Evolutionary conservation across 2,113 vertebrate species (phyloP), one percentile per base, ranked within the genome.

Genomic region (Ginglymostoma cirratum): DNA sequence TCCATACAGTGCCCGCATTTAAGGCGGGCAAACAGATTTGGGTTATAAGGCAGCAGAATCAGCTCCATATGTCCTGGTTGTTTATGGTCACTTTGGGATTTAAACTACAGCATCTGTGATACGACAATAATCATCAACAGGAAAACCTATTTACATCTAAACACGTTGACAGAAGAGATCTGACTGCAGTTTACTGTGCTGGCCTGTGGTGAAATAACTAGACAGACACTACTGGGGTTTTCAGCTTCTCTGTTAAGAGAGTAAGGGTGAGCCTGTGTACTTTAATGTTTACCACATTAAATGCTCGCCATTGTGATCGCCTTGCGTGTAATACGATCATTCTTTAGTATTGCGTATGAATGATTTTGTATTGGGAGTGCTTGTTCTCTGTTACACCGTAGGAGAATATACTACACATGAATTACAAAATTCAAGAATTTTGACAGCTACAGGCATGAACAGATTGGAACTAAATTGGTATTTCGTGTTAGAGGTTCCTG

Each of bases 41-140:
- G 24, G 38, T 95, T 95, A 93, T 72, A 72, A 72, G 27, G 66
- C 65, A 45, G n/a, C 66, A 94, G 89, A 92, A 67, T 94, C 61
- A 48, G 67, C 67, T 72, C 67, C 94, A 70, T 95, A 72, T 95
- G 94, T 95, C 94, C 67, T 48, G 67, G 23, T 95, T 70, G 94
- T 72, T 95, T 95, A 72, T 48, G 94, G 69, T 95, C 94, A 95
- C 94, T 95, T 72, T 70, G 94, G 94, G 94, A 95, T 45, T 95
- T 72, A 95, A 95, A 42, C 67, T 72, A 48, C 45, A 70, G 67
- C 94, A 95, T 95, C 94, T 93, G 89, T 76, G 67, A 95, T 76
- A 66, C 94, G 12, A 48, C 94, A 72, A 76, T 72, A 15, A 30
- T 70, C 66, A 95, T 70, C 94, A 95, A 70, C 94, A 76, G 94